These are phyloP conservation scores for Nasonia giraulti DNA, from an alignment of 1,140 invertebrate species.

Conservation along the genomic window DNA sequence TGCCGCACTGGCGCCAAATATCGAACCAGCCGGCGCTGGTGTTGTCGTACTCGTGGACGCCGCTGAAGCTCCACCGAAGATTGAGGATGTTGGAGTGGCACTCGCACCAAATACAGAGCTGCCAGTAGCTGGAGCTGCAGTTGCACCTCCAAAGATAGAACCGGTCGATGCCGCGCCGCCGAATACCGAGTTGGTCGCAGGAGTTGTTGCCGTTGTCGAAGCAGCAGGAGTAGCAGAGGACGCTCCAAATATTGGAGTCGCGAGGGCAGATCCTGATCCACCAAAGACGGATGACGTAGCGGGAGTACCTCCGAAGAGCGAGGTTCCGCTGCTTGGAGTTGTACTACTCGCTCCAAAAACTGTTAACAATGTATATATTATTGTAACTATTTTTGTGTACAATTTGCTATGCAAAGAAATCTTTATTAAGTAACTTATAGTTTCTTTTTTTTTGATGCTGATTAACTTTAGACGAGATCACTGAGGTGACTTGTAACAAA, in stretches of 20 bases:
- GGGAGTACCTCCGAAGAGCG: constrained; percentile 3
- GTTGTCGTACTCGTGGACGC: background rate
- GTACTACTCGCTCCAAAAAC: constrained; percentile 6
- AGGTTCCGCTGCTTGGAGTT: background rate
- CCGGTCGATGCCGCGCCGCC: constrained; percentile 21
- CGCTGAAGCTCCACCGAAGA: constrained; percentile 41
- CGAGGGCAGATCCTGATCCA: background rate
- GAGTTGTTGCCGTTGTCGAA: background rate
- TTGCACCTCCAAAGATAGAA: constrained; percentile 51
- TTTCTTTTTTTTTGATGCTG: no score
- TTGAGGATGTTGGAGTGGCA: constrained; percentile 30
- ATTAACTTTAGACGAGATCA: no score
- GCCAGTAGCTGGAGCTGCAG: background rate
- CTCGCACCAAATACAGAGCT: constrained; percentile 40
- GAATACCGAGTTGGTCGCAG: constrained; percentile 17
- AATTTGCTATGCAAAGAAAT: background rate
- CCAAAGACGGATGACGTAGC: background rate
- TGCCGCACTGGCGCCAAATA: background rate
- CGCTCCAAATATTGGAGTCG: background rate
- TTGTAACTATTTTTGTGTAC: background rate
- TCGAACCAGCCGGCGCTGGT: background rate
- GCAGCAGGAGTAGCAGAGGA: background rate
- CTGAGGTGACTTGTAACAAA: no score
- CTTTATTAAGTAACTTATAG: background rate
- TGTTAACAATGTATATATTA: background rate